These are phyloP conservation scores for Tryphoninae sp. DNA, from an alignment of 2,888 invertebrate genomes.

Conservation along the genomic window DNA sequence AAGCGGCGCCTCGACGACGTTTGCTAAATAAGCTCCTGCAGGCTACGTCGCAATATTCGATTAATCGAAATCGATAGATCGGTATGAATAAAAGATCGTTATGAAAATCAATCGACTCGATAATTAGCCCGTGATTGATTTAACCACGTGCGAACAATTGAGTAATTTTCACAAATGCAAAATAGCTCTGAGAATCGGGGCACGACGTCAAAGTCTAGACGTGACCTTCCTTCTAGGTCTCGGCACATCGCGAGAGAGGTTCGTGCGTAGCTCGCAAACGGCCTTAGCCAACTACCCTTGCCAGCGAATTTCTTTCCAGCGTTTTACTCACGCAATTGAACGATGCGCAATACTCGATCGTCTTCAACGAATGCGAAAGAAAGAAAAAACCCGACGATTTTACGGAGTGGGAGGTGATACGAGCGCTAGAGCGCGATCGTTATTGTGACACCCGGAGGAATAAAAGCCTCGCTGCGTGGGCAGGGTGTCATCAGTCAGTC, in stretches of 20 bases:
- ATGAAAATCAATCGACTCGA: background rate
- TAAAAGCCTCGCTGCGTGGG: conserved; percentile 67
- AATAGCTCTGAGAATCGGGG: conserved; percentile 23
- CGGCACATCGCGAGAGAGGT: conserved; percentile 4
- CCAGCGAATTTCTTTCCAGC: conserved; percentile 44
- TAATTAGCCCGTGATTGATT: background rate
- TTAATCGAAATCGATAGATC: background rate
- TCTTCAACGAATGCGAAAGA: conserved; percentile 28
- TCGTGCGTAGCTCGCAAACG: conserved; percentile 22
- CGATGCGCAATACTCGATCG: conserved; percentile 59
- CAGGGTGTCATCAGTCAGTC: conserved; percentile 70
- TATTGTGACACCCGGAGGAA: conserved; percentile 73
- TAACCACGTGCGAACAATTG: conserved; percentile 17
- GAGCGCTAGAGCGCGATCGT: conserved; percentile 50
- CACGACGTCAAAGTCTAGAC: conserved; percentile 40
- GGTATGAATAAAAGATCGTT: background rate
- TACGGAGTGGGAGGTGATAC: conserved; percentile 64
- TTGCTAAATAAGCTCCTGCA: background rate
- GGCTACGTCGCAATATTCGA: background rate
- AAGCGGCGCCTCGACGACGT: background rate
- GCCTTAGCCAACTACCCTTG: conserved; percentile 73
- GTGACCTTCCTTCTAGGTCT: conserved; percentile 64
- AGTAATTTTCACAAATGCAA: background rate
- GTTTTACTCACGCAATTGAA: conserved; percentile 47
- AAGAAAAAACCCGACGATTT: conserved; percentile 16